These are phyloP conservation scores for Chloroclysta siterata DNA, from an alignment of 2,888 invertebrate species.

Conservation along the genomic window DNA sequence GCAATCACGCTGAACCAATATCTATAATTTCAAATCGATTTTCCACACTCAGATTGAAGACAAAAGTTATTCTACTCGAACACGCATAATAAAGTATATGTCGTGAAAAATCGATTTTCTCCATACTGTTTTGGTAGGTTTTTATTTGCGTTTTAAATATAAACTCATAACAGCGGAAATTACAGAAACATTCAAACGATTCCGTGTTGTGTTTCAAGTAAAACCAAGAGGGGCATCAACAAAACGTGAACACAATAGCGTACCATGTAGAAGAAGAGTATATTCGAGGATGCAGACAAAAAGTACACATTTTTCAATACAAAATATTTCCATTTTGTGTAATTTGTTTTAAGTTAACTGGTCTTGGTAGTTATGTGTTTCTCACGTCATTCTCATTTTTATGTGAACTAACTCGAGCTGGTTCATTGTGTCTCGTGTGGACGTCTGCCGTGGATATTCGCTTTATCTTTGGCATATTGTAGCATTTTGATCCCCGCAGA, in stretches of 20 bases:
- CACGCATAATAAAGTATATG: slow-evolving; percentile 5
- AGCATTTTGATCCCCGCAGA: slow-evolving; percentile 76
- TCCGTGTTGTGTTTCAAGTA: slow-evolving; percentile 78
- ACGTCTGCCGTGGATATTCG: slow-evolving; percentile 68
- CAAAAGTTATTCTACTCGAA: no score
- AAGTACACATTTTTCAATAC: slow-evolving; percentile 59
- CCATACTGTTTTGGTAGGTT: slow-evolving; percentile 29
- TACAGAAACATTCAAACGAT: slow-evolving; percentile 50
- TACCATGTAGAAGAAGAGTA: slow-evolving; percentile 59
- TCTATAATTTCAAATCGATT: slow-evolving; percentile 43
- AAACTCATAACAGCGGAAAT: slow-evolving; percentile 28
- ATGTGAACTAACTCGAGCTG: slow-evolving; percentile 76
- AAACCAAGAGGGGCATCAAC: slow-evolving; percentile 74
- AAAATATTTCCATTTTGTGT: slow-evolving; percentile 65
- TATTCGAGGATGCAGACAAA: slow-evolving; percentile 61
- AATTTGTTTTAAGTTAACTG: slow-evolving; percentile 65
- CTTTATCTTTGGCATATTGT: slow-evolving; percentile 76
- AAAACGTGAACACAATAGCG: slow-evolving; percentile 71
- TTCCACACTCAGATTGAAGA: slow-evolving; percentile 41
- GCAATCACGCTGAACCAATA: slow-evolving; percentile 17
- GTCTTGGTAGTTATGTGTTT: slow-evolving; percentile 77
- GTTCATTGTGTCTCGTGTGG: slow-evolving; percentile 61
- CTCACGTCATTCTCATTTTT: slow-evolving; percentile 73
- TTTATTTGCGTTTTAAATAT: slow-evolving; percentile 19
- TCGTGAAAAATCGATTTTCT: slow-evolving; percentile 39